phyloP scores from a whole-genome alignment of 1,140 invertebrate genomes.

The Charaxes varanes region DNA sequence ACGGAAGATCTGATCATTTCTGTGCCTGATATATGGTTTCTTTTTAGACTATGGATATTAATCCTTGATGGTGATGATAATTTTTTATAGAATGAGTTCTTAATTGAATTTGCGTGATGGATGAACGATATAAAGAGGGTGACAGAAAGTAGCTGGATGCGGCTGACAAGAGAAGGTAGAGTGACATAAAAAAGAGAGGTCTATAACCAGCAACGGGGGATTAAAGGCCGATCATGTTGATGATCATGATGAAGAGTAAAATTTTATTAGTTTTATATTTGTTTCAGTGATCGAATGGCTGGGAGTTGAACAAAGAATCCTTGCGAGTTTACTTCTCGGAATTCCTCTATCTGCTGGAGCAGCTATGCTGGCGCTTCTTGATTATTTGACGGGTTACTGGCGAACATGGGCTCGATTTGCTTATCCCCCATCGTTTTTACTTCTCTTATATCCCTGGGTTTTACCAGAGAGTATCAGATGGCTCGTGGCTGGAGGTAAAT shows the following conservation, averaged over 20 bases:
- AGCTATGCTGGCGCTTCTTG: slow-evolving; percentile 78
- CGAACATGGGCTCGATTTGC: slow-evolving; percentile 79
- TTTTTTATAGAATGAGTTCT: too few relatives aligned
- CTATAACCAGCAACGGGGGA: too few relatives aligned
- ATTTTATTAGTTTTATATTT: not conserved
- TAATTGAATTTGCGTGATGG: not conserved
- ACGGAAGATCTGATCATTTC: too few relatives aligned
- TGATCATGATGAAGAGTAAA: too few relatives aligned
- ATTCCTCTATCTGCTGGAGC: slow-evolving; percentile 81
- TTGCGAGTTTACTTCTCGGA: slow-evolving; percentile 82
- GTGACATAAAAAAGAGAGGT: too few relatives aligned
- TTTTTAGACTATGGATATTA: too few relatives aligned
- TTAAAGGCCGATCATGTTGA: too few relatives aligned
- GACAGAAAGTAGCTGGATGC: too few relatives aligned
- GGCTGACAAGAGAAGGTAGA: too few relatives aligned
- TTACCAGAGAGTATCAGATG: slow-evolving; percentile 84
- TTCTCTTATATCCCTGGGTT: slow-evolving; percentile 78
- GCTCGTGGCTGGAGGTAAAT: slow-evolving; percentile 81
- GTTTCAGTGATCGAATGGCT: slow-evolving; percentile 83
- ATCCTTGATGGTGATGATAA: too few relatives aligned
- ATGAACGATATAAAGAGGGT: too few relatives aligned
- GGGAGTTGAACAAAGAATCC: slow-evolving; percentile 81
- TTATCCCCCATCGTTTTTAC: slow-evolving; percentile 80
- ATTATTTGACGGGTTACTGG: slow-evolving; percentile 83
- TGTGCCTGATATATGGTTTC: too few relatives aligned